Percentiles rank a stretch among this genome's conserved stretches.
phyloP scores from a whole-genome alignment of 2,797 vertebrate genomes.

The Cossypha heuglini region DNA sequence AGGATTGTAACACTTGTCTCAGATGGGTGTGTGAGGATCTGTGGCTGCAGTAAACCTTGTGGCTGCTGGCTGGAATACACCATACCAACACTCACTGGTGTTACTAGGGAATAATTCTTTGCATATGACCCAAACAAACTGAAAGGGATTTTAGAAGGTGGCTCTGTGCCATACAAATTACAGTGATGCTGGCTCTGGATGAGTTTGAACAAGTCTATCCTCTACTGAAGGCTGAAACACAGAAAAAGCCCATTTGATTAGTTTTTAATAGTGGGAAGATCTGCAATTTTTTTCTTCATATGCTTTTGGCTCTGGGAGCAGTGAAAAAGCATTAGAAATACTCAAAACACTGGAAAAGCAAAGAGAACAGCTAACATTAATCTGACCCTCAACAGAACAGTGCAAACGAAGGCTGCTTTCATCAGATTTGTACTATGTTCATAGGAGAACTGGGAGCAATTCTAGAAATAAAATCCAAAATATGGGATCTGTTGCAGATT shows the following conservation, averaged over 20 bases:
- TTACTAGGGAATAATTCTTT: constrained; percentile 16
- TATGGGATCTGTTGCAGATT: not conserved
- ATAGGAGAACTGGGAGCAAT: constrained; percentile 37
- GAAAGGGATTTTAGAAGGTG: not conserved
- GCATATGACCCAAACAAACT: not conserved
- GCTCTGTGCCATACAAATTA: not conserved
- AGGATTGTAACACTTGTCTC: constrained; percentile 12
- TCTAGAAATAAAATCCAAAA: constrained; percentile 48
- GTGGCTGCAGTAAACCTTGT: not conserved
- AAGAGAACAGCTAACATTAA: not conserved
- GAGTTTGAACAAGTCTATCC: not conserved
- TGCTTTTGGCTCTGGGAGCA: constrained; percentile 17
- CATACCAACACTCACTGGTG: not conserved
- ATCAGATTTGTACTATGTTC: constrained; percentile 39
- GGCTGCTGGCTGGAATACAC: not conserved
- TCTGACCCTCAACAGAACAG: constrained; percentile 4
- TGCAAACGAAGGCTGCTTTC: not conserved
- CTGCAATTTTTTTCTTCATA: not conserved
- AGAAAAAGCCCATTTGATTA: not conserved
- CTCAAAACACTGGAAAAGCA: not conserved
- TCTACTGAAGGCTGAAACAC: not conserved
- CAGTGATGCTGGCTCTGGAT: not conserved
- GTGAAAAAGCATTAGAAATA: not conserved
- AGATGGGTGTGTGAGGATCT: constrained; percentile 15
- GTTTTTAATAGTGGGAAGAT: not conserved